Conservation (phyloP, 2,113 vertebrate species). For the Charina bottae region DNA sequence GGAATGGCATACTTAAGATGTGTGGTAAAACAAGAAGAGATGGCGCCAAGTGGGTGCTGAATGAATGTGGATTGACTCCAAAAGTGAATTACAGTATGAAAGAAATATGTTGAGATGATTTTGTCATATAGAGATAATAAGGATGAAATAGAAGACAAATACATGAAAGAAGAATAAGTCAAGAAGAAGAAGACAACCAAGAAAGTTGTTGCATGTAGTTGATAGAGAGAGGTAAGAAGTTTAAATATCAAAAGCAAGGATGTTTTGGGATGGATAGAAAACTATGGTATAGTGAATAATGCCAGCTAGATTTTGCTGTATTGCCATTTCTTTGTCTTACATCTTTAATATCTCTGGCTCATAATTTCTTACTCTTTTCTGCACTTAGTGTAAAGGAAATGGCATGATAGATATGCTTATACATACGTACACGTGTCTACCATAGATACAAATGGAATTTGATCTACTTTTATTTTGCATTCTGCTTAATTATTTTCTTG, state of each 20-base stretch:
- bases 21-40: background rate
- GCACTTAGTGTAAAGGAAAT: background rate
- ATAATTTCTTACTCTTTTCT: background rate
- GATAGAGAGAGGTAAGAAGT: background rate
- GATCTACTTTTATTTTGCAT: background rate
- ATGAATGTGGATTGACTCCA: background rate
- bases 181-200: background rate
- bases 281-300: background rate
- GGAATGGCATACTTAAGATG: background rate
- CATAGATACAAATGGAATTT: background rate
- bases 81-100: background rate
- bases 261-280: background rate
- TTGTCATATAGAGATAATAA: background rate
- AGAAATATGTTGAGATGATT: background rate
- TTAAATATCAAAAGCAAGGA: background rate
- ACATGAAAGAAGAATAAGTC: background rate
- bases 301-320: background rate
- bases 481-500: background rate
- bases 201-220: background rate
- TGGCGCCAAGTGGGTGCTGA: background rate
- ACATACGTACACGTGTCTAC: background rate
- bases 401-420: background rate
- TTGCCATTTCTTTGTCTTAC: background rate
- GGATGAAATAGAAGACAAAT: background rate
- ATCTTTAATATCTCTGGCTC: background rate